Conservation (phyloP, 2,797 vertebrate species). For the Megalops cyprinoides region DNA sequence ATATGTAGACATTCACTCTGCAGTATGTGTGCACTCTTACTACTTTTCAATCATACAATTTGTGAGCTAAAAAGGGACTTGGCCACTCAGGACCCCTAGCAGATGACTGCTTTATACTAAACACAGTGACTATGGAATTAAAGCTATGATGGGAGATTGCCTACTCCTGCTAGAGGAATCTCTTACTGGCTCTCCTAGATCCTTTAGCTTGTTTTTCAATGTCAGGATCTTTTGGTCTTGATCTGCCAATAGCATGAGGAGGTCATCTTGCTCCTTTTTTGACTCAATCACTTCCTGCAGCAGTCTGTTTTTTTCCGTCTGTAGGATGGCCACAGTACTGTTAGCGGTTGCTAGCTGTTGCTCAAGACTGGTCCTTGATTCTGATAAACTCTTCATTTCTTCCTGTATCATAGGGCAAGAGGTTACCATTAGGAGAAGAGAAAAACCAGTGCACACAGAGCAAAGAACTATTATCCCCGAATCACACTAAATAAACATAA, state of each 20-base stretch:
- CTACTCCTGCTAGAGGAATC: too few species aligned
- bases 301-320: conserved; percentile 86
- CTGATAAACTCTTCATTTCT: conserved; percentile 72
- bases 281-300: conserved; percentile 88
- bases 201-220: conserved; percentile 85
- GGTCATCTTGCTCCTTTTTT: conserved; percentile 96
- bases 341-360: conserved; percentile 85
- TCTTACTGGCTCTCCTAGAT: conserved; percentile 86
- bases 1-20: too few species aligned
- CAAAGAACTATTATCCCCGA: too few species aligned
- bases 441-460: background rate
- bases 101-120: background rate
- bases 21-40: too few species aligned
- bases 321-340: conserved; percentile 87
- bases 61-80: too few species aligned
- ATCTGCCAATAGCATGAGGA: conserved; percentile 94
- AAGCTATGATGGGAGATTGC: too few species aligned
- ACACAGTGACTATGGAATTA: background rate
- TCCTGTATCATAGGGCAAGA: conserved; percentile 62
- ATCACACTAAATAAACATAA: too few species aligned
- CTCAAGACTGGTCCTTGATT: conserved; percentile 76
- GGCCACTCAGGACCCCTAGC: background rate
- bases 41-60: too few species aligned
- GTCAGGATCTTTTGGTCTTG: conserved; percentile 93
- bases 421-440: background rate